Percentiles rank a stretch among this genome's conserved stretches.
Evolutionary conservation across 2,888 invertebrate genomes (phyloP).

Genomic region (Drosophila neutralis): DNA sequence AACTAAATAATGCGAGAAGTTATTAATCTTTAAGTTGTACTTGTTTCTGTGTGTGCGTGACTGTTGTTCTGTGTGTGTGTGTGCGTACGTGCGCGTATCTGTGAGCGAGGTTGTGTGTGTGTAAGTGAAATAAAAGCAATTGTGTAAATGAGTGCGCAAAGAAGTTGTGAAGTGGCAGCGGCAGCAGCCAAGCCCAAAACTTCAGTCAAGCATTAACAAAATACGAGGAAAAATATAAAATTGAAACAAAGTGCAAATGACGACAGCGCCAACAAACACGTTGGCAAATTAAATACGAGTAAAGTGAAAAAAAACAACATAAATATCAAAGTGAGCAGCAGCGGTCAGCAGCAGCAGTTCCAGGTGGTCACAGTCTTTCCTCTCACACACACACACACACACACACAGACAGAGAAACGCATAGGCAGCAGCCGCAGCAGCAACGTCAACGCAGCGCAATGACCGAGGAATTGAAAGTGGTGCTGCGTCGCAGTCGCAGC

Average conservation of each 20-base stretch:
- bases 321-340: constrained; percentile 45
- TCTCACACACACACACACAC: constrained; percentile 18
- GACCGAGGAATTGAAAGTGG: constrained; percentile 95
- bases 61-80: constrained; percentile 15
- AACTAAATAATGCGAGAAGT: constrained; percentile 49
- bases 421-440: constrained; percentile 32
- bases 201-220: constrained; percentile 72
- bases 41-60: constrained; percentile 32
- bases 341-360: constrained; percentile 42
- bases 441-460: constrained; percentile 70
- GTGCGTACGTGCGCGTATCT: constrained; percentile 35
- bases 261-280: constrained; percentile 51
- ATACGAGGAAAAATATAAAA: constrained; percentile 52
- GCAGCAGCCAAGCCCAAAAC: constrained; percentile 82
- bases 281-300: constrained; percentile 51
- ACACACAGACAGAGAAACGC: constrained; percentile 58
- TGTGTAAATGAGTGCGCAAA: constrained; percentile 70
- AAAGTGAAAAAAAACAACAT: constrained; percentile 38
- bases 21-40: constrained; percentile 53
- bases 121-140: constrained; percentile 66
- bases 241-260: constrained; percentile 61
- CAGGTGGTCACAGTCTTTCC: constrained; percentile 53
- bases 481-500: constrained; percentile 93
- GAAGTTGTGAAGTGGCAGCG: constrained; percentile 56
- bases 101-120: constrained; percentile 44